Evolutionary conservation across 2,888 invertebrate species (phyloP).

Genomic region (Lithophane socia): DNA sequence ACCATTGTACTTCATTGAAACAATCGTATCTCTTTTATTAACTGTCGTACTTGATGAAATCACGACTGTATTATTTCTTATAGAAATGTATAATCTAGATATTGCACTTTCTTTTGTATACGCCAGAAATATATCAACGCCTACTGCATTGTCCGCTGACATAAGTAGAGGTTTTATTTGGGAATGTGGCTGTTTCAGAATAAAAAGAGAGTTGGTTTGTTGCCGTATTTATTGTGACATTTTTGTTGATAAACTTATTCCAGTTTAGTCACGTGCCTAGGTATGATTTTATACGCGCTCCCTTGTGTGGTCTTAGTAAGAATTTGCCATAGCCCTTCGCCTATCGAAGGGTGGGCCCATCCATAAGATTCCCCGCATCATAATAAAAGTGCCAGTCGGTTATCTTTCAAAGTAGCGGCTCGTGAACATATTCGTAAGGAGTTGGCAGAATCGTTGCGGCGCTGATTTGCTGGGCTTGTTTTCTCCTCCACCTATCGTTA

Average conservation of each 20-base stretch:
- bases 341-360: background rate
- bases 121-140: slow-evolving; percentile 44
- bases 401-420: no score
- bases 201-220: background rate
- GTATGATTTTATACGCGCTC: no score
- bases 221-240: background rate
- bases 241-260: background rate
- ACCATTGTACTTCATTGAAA: slow-evolving; percentile 83
- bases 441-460: no score
- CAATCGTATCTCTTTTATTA: slow-evolving; percentile 81
- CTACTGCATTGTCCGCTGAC: slow-evolving; percentile 35
- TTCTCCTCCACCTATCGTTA: no score
- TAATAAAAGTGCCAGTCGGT: no score
- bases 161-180: slow-evolving; percentile 21
- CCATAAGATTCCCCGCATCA: background rate
- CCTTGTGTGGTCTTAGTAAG: background rate
- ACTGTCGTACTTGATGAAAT: slow-evolving; percentile 73
- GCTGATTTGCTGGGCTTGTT: no score
- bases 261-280: background rate
- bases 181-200: background rate
- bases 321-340: background rate
- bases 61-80: slow-evolving; percentile 72
- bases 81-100: slow-evolving; percentile 54
- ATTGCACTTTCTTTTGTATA: slow-evolving; percentile 62
- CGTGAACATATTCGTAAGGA: no score